Percentiles rank a stretch among this genome's conserved stretches.
Conservation (phyloP, 2,797 vertebrate species). For the Tiaroga cobitis region DNA sequence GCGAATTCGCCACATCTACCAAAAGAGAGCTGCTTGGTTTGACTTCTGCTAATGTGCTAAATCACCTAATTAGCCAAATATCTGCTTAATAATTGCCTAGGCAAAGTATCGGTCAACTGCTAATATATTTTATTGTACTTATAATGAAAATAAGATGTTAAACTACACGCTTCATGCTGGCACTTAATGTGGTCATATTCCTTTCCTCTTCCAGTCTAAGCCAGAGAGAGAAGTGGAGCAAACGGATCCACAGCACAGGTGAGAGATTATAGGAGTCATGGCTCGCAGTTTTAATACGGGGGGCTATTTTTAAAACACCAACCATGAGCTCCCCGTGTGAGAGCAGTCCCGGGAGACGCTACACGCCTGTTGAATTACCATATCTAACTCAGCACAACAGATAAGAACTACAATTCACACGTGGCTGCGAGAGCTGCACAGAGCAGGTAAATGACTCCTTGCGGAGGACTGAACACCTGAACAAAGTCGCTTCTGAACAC, state of each 20-base stretch:
- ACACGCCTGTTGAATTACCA: slow-evolving; percentile 73
- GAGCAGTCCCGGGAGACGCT: slow-evolving; percentile 70
- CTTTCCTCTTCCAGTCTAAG: not conserved
- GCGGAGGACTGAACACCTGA: slow-evolving; percentile 10
- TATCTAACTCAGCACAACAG: slow-evolving; percentile 61
- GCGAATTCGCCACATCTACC: too few species aligned
- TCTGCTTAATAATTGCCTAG: not conserved
- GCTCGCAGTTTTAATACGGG: slow-evolving; percentile 69
- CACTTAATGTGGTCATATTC: not conserved
- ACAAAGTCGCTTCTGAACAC: not conserved
- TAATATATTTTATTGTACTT: not conserved
- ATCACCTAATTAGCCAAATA: not conserved
- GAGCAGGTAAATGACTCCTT: not conserved
- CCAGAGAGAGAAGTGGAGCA: slow-evolving; percentile 22
- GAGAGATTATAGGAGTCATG: slow-evolving; percentile 68
- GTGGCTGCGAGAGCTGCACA: not conserved
- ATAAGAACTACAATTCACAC: slow-evolving; percentile 33
- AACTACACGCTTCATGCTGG: not conserved
- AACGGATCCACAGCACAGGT: slow-evolving; percentile 40
- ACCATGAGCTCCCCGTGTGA: slow-evolving; percentile 74
- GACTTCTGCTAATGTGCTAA: not conserved
- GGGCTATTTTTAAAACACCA: slow-evolving; percentile 80
- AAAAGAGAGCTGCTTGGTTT: too few species aligned
- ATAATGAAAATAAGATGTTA: not conserved
- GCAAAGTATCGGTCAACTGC: not conserved